Evolutionary conservation across 2,888 invertebrate genomes (phyloP), one percentile per base, ranked within the genome.

Genomic region (Idaea straminata): DNA sequence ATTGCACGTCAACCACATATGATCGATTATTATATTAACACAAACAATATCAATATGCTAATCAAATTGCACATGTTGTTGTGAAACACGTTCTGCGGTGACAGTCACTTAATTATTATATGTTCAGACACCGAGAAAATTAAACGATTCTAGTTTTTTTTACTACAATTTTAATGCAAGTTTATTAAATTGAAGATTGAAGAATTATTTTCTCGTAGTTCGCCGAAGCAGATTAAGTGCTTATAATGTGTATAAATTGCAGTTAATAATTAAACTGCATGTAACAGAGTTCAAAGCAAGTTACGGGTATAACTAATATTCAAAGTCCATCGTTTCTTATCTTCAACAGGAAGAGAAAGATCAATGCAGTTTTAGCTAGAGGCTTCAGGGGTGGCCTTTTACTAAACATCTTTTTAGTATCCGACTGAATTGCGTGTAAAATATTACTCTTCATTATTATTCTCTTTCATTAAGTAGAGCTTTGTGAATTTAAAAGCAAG

Each of bases 21-120:
- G 74, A 81, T 80, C 34, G 59, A 59, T 59, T 59, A 59, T 59
- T 59, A 77, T 80, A 83, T 82, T 79, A 75, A 77, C 78, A 77
- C 74, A 69, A 76, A 77, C 78, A 77, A 72, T 74, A 82, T 78
- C 70, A 77, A 75, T 81, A 83, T 83, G 79, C 68, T 81, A 82
- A 85, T 84, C 72, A 72, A 80, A 79, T 77, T 75, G 47, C 47
- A 47, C 5, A 13, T 13, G 47, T 47, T 47, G 75, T 75, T 75
- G 62, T 68, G 75, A 74, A 69, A 69, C 73, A 74, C 70, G 62
- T 69, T 58, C 58, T 34, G 13, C 13, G 25, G 34, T 59, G 59
- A 59, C 34, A 34, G 25, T 59, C 34, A 25, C 34, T 25, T 59
- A 59, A 59, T 59, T 16, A 59, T 59, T 34, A 15, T 15, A 47